Evolutionary conservation across 2,797 vertebrate genomes (phyloP).

Genomic region (Tachyglossus aculeatus): DNA sequence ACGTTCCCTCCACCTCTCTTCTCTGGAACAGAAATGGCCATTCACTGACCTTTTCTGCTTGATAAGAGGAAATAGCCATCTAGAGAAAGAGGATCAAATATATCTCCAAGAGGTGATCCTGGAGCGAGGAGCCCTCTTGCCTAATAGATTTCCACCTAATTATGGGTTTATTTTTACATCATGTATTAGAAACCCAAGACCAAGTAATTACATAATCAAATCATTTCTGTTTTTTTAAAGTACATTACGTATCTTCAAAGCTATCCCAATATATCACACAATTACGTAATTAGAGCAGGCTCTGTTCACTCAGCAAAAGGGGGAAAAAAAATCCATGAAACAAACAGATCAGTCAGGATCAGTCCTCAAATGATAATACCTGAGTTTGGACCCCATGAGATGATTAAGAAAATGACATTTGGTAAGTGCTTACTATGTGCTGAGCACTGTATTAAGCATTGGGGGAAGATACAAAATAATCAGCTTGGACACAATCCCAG

Average conservation of each 20-base stretch:
- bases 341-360: not conserved
- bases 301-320: fast-evolving
- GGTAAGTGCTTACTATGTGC: too few relatives aligned
- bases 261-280: not conserved
- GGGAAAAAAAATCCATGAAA: not conserved
- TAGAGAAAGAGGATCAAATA: not conserved
- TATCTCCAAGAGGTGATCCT: not conserved
- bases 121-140: not conserved
- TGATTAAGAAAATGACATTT: too few relatives aligned
- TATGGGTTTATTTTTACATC: not conserved
- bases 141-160: not conserved
- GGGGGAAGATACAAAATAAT: too few relatives aligned
- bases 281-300: not conserved
- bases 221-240: not conserved
- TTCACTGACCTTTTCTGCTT: not conserved
- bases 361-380: too few relatives aligned
- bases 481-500: too few relatives aligned
- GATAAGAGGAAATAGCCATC: not conserved
- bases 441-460: too few relatives aligned
- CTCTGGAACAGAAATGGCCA: not conserved
- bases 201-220: not conserved
- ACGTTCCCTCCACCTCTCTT: not conserved
- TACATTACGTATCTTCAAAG: fast-evolving
- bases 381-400: too few relatives aligned
- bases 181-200: not conserved